phyloP scores from a whole-genome alignment of 1,140 invertebrate genomes.

The Zeugodacus cucurbitae region DNA sequence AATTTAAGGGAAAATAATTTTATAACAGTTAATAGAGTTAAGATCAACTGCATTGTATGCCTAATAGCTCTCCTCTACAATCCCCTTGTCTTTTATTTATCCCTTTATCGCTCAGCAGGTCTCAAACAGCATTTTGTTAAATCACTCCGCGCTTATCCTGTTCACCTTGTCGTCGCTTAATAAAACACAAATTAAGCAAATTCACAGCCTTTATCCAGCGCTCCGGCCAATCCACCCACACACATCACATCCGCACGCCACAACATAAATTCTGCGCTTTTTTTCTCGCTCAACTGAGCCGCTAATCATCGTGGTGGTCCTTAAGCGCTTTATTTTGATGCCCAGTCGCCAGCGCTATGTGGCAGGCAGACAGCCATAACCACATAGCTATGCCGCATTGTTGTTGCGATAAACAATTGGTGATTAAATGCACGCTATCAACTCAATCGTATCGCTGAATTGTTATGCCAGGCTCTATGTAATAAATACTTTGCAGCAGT shows the following conservation, averaged over 20 bases:
- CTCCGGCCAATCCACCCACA: not conserved
- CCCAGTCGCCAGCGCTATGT: no score
- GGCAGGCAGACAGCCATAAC: not conserved
- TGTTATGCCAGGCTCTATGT: not conserved
- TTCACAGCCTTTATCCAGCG: not conserved
- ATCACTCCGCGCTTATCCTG: not conserved
- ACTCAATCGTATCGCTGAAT: not conserved
- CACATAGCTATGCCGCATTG: not conserved
- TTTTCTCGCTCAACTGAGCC: no score
- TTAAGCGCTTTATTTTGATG: not conserved
- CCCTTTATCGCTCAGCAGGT: not conserved
- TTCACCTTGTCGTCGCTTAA: not conserved
- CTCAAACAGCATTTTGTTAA: not conserved
- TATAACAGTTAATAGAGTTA: not conserved
- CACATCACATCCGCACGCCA: not conserved
- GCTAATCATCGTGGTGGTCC: constrained; percentile 21
- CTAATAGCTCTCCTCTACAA: not conserved
- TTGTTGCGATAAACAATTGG: constrained; percentile 31
- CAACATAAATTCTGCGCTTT: no score
- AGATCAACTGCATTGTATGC: not conserved
- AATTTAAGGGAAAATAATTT: not conserved
- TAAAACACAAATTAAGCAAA: constrained; percentile 21
- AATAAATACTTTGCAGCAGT: not conserved
- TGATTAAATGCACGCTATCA: constrained; percentile 17
- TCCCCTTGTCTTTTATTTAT: not conserved